Evolutionary conservation across 2,888 invertebrate species (phyloP).

Genomic region (Aphodius sticticus): DNA sequence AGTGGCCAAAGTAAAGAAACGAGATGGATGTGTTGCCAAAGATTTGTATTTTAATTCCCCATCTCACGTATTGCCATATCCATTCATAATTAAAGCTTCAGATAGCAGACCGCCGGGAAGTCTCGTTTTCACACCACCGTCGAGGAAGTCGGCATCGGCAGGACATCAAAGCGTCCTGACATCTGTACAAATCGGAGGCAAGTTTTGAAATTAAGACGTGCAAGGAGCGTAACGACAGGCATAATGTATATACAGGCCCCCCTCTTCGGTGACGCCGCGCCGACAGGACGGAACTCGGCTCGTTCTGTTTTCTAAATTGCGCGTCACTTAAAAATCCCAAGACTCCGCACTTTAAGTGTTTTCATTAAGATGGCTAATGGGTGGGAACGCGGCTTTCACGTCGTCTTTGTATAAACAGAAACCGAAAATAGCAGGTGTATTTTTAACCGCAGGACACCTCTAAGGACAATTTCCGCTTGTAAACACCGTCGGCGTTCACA

Average conservation of each 20-base stretch:
- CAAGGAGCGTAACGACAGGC: not conserved
- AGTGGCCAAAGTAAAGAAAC: not conserved
- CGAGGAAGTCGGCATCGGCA: not conserved
- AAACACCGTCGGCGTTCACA: not conserved
- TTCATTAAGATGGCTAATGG: not conserved
- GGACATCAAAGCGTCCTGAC: not conserved
- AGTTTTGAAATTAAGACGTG: not conserved
- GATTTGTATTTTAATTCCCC: not conserved
- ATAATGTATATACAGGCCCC: not conserved
- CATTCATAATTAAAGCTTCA: not conserved
- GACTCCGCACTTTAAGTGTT: conserved; percentile 4
- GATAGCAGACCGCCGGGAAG: not conserved
- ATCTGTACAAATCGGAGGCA: not conserved
- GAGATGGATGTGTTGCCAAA: not conserved
- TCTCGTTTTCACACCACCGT: not conserved
- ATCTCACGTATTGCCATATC: not conserved
- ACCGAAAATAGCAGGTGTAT: not conserved
- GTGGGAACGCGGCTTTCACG: not conserved
- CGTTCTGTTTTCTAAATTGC: conserved; percentile 4
- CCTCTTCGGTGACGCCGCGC: not conserved
- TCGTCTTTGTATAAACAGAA: not conserved
- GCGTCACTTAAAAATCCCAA: conserved; percentile 4
- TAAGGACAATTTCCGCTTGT: not conserved
- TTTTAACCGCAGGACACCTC: not conserved
- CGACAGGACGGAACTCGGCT: not conserved